Evolutionary conservation across 2,888 invertebrate species (phyloP).

Genomic region (Protodeltote pygarga): DNA sequence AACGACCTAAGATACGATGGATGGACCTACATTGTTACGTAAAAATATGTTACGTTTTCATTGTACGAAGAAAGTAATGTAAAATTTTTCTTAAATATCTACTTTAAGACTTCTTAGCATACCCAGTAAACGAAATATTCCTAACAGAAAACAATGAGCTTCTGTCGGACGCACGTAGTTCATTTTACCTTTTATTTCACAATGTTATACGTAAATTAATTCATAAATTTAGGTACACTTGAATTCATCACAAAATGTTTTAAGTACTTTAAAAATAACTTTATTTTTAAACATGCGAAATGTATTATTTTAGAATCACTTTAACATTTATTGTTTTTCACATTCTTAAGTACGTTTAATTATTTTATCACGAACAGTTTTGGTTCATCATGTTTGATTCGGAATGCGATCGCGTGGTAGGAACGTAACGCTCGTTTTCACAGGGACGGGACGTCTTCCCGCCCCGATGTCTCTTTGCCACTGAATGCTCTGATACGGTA

Average conservation of each 20-base stretch:
- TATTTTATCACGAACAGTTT: constrained; percentile 28
- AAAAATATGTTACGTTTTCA: constrained; percentile 8
- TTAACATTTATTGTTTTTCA: constrained; percentile 33
- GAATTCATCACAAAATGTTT: constrained; percentile 5
- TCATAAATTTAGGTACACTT: constrained; percentile 9
- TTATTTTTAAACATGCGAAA: not conserved
- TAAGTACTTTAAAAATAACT: not conserved
- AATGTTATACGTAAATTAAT: constrained; percentile 5
- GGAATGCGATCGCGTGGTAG: constrained; percentile 53
- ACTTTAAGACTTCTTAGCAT: too few species aligned
- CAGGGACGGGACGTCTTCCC: constrained; percentile 62
- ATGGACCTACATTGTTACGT: constrained; percentile 14
- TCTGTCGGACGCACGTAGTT: not conserved
- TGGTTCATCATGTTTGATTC: constrained; percentile 33
- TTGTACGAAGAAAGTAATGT: too few species aligned
- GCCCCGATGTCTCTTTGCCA: constrained; percentile 61
- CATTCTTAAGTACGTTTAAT: constrained; percentile 32
- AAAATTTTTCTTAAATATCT: too few species aligned
- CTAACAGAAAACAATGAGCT: not conserved
- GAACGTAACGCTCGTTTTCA: constrained; percentile 23
- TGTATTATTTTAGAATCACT: constrained; percentile 25
- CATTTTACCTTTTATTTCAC: constrained; percentile 9
- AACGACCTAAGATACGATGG: constrained; percentile 22
- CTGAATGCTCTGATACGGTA: constrained; percentile 72
- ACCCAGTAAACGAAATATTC: not conserved